Conservation (phyloP, 1,140 invertebrate genomes). For the Drosophila orosa region DNA sequence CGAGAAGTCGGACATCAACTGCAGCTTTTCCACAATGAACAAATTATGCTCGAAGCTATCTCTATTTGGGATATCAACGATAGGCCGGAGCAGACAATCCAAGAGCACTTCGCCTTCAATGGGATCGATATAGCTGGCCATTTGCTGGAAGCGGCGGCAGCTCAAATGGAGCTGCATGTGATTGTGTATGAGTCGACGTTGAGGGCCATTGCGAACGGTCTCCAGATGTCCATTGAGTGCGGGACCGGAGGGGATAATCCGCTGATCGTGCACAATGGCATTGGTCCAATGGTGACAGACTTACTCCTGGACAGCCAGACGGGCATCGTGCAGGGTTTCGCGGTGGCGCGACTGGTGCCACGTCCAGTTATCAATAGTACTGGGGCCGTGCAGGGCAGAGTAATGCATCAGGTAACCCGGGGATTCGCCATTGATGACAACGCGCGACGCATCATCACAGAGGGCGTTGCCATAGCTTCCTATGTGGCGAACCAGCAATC, state of each 20-base stretch:
- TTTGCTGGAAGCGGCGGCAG: constrained; percentile 7
- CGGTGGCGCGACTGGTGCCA: constrained; percentile 12
- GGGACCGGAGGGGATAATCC: not conserved
- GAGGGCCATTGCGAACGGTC: constrained; percentile 7
- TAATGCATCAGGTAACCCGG: constrained; percentile 8
- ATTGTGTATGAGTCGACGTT: constrained; percentile 2
- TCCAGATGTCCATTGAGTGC: not conserved
- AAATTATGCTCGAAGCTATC: no score
- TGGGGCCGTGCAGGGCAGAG: not conserved
- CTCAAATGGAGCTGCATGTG: not conserved
- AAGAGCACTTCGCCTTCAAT: not conserved
- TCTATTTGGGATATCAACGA: not conserved
- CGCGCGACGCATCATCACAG: not conserved
- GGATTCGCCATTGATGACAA: constrained; percentile 18
- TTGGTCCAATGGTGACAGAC: constrained; percentile 13
- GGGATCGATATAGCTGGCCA: not conserved
- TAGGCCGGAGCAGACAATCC: not conserved
- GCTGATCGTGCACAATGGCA: no score
- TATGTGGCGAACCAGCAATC: not conserved
- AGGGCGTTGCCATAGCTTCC: not conserved
- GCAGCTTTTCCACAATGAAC: not conserved
- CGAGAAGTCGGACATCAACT: not conserved
- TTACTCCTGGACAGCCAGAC: constrained; percentile 11
- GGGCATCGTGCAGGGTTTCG: constrained; percentile 5
- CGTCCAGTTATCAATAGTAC: not conserved